Conservation (phyloP, 2,797 vertebrate species). For the Agapornis canus region DNA sequence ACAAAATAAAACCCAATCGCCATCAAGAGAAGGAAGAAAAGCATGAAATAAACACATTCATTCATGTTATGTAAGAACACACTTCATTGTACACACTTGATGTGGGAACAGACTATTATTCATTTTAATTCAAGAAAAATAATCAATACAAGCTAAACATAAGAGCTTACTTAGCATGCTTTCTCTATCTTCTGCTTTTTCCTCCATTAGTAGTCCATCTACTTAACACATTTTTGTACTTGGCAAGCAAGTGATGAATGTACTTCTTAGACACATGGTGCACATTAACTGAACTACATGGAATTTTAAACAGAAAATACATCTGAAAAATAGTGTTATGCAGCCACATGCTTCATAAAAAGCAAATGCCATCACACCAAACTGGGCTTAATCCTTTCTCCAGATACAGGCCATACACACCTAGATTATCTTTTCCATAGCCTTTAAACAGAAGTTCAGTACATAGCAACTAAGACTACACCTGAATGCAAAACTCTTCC, state of each 20-base stretch:
- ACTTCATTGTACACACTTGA: background rate
- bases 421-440: background rate
- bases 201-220: background rate
- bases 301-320: constrained; percentile 38
- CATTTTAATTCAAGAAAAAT: background rate
- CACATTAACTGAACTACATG: constrained; percentile 20
- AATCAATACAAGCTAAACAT: background rate
- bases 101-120: background rate
- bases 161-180: background rate
- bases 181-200: background rate
- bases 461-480: background rate
- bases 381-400: constrained; percentile 11
- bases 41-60: background rate
- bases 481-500: background rate
- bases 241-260: constrained; percentile 1
- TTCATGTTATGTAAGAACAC: background rate
- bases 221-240: constrained; percentile 23
- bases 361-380: background rate
- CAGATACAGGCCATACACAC: background rate
- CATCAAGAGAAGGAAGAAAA: background rate
- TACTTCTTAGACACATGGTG: constrained; percentile 16
- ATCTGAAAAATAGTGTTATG: background rate
- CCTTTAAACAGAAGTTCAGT: background rate
- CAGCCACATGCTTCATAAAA: constrained; percentile 9
- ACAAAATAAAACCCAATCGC: background rate